Percentiles rank a stretch among this genome's conserved stretches.
These are phyloP conservation scores for Urosaurus nigricauda DNA, from an alignment of 2,797 vertebrate species.

Conservation along the genomic window DNA sequence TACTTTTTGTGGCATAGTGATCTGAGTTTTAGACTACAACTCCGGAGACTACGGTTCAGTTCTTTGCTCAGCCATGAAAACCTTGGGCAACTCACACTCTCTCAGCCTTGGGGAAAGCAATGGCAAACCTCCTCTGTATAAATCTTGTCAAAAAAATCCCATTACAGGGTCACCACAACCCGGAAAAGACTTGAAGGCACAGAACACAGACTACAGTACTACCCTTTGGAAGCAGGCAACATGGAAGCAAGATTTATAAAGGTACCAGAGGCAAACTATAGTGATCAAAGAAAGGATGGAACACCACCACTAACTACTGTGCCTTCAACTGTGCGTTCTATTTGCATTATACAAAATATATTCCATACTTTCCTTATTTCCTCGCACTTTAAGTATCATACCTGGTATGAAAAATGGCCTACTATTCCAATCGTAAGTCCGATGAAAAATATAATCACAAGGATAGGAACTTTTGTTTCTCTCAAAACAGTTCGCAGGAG, in stretches of 20 bases:
- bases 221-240: background rate
- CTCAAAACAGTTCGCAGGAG: constrained; percentile 40
- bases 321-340: background rate
- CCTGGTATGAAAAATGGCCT: constrained; percentile 12
- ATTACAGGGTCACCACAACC: too few relatives aligned
- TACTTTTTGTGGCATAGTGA: too few relatives aligned
- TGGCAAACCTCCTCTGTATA: too few relatives aligned
- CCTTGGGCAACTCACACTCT: too few relatives aligned
- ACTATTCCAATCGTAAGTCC: constrained; percentile 31
- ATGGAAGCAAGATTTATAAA: background rate
- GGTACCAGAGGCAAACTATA: background rate
- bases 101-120: too few relatives aligned
- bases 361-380: background rate
- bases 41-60: too few relatives aligned
- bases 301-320: background rate
- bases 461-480: constrained; percentile 36
- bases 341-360: background rate
- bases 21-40: too few relatives aligned
- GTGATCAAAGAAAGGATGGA: background rate
- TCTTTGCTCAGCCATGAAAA: too few relatives aligned
- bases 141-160: too few relatives aligned
- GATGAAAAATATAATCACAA: constrained; percentile 26
- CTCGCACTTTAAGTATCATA: background rate
- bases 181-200: too few relatives aligned
- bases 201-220: background rate